phyloP scores from a whole-genome alignment of 2,797 vertebrate genomes.

The Hoplostethus mediterraneus region DNA sequence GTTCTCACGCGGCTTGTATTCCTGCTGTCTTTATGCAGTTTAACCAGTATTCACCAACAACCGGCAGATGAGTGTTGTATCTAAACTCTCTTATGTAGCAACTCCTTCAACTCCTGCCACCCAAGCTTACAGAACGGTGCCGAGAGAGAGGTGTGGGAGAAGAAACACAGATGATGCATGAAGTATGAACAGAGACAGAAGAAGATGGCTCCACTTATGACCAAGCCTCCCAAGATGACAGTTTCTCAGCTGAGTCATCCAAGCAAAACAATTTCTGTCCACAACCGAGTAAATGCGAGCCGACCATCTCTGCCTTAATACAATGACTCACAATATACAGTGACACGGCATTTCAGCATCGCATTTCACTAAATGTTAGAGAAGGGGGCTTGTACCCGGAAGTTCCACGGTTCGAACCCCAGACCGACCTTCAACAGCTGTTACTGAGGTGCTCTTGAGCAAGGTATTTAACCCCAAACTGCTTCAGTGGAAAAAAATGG shows the following conservation, averaged over 20 bases:
- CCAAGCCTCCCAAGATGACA: slow-evolving; percentile 39
- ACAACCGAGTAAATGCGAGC: slow-evolving; percentile 50
- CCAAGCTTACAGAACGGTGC: slow-evolving; percentile 13
- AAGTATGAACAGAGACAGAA: slow-evolving; percentile 49
- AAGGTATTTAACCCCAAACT: no score
- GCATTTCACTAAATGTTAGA: slow-evolving; percentile 45
- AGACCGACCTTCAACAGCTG: no score
- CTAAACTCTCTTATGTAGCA: slow-evolving; percentile 24
- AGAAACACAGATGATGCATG: slow-evolving; percentile 60
- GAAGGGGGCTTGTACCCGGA: neutral
- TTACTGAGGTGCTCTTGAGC: no score
- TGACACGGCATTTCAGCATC: neutral
- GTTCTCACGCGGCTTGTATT: no score
- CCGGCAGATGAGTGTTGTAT: no score
- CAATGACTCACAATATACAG: slow-evolving; percentile 42
- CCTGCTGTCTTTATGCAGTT: no score
- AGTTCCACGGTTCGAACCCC: no score
- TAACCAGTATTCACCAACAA: no score
- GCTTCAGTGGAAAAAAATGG: no score
- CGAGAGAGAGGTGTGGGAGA: slow-evolving; percentile 48
- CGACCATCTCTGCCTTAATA: slow-evolving; percentile 27
- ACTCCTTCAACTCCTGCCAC: slow-evolving; percentile 26
- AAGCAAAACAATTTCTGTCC: slow-evolving; percentile 38
- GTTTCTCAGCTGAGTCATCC: slow-evolving; percentile 42
- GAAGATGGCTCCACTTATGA: slow-evolving; percentile 39